Percentiles rank a stretch among this genome's conserved stretches.
Evolutionary conservation across 2,797 vertebrate species (phyloP).

Genomic region (Melanotaenia maccullochi): DNA sequence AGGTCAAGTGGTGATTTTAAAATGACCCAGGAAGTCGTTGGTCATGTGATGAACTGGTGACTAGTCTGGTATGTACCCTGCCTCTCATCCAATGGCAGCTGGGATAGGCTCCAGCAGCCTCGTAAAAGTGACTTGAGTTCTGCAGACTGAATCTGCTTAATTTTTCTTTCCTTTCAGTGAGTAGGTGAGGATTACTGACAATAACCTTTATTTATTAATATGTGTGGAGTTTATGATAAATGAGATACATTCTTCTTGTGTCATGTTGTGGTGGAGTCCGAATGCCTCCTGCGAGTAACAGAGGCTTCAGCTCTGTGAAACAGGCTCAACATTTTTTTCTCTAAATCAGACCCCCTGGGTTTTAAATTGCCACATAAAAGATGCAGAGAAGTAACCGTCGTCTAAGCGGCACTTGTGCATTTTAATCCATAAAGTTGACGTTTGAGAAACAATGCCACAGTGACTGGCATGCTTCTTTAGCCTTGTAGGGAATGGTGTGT

Average conservation of each 20-base stretch:
- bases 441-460: slow-evolving; percentile 73
- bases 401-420: slow-evolving; percentile 70
- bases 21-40: no score
- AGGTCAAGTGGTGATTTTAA: no score
- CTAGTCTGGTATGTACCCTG: no score
- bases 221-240: no score
- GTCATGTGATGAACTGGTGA: no score
- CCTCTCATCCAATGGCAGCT: no score
- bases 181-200: not conserved
- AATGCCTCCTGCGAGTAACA: slow-evolving; percentile 34
- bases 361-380: slow-evolving; percentile 72
- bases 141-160: no score
- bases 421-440: slow-evolving; percentile 65
- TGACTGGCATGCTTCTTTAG: slow-evolving; percentile 70
- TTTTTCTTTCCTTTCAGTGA: not conserved
- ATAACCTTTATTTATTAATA: not conserved
- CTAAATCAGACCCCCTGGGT: slow-evolving; percentile 61
- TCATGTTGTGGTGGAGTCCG: slow-evolving; percentile 30
- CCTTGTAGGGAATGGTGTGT: slow-evolving; percentile 45
- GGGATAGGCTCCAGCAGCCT: no score
- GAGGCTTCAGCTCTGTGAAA: slow-evolving; percentile 36
- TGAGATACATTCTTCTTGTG: no score
- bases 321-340: slow-evolving; percentile 39
- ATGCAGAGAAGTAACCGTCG: slow-evolving; percentile 65
- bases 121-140: no score